Base-by-base conservation (phyloP, 92 coral and sea anemone genomes). In the Virgularia gustaviana region DNA sequence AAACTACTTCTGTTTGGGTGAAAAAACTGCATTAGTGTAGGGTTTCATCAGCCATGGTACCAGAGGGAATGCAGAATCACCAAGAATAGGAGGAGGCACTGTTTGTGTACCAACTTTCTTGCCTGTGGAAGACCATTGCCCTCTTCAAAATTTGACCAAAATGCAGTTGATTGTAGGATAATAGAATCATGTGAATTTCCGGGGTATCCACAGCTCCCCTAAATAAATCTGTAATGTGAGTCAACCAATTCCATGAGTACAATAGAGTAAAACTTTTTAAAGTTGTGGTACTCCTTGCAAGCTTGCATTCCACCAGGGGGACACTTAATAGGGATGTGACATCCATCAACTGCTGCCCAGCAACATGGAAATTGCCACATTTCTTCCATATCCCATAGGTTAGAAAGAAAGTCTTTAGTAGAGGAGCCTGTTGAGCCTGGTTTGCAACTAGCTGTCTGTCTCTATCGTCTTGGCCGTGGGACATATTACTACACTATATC, bases 191-290 rank as follows among this genome's bases (percentile, higher is more conserved):
- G 83, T 6, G 83, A 78, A 52, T 78, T 78, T 43, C 77, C 83
- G 25, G 83, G 83, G 43, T 56, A 78, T 1, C 83, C 83, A 30
- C 70, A 67, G 23, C 83, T 78, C 22, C 58, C 83, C 83, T 76
- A 78, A 34, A 66, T 57, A 36, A 78, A 78, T 42, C 77, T 52
- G 44, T 67, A 78, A 32, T 83, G 66, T 33, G 87, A 49, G 70
- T 77, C 87, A 35, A 83, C 87, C 65, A 83, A 52, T 33, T 73
- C 87, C 83, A 83, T 83, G 45, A 83, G 77, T 49, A 83, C 78
- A 35, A 83, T 63, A 30, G 87, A 81, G 51, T 81, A 80, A 38
- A 78, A 78, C 18, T 67, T 78, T 34, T 68, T 78, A 56, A 78
- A 78, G 43, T 78, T 78, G 59, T 65, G 70, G 51, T 75, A 75